Evolutionary conservation across 2,888 invertebrate species (phyloP).

Genomic region (Germaria angustata): DNA sequence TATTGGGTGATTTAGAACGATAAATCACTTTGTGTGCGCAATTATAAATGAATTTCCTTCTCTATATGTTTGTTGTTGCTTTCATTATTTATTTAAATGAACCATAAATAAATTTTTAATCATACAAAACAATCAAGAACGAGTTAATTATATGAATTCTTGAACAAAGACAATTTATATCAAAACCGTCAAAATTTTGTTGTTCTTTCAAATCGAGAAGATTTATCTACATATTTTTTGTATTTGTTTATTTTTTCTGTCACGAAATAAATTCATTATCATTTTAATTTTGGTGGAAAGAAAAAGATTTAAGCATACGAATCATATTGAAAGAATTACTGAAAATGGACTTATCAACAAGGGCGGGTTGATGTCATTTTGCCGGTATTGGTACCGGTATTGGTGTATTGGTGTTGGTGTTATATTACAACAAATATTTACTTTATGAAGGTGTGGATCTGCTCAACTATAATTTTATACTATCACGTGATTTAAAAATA

Average conservation of each 20-base stretch:
- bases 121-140: conserved; percentile 21
- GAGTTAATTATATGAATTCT: conserved; percentile 2
- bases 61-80: neutral
- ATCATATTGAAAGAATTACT: neutral
- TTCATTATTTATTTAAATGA: conserved; percentile 24
- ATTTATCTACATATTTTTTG: neutral
- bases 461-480: no score
- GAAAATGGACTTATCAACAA: no score
- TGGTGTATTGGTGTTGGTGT: no score
- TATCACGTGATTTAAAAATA: no score
- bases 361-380: no score
- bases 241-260: neutral
- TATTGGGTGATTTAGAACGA: neutral
- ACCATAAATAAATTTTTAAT: conserved; percentile 1
- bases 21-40: conserved; percentile 13
- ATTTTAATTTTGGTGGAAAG: conserved; percentile 4
- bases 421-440: no score
- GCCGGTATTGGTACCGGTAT: no score
- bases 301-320: neutral
- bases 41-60: neutral
- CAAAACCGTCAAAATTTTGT: neutral
- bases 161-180: neutral
- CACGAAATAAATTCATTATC: conserved; percentile 22
- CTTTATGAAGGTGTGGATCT: no score
- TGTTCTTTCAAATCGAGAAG: neutral